phyloP scores from a whole-genome alignment of 2,797 vertebrate species.

The Mormyrops attenuatus region DNA sequence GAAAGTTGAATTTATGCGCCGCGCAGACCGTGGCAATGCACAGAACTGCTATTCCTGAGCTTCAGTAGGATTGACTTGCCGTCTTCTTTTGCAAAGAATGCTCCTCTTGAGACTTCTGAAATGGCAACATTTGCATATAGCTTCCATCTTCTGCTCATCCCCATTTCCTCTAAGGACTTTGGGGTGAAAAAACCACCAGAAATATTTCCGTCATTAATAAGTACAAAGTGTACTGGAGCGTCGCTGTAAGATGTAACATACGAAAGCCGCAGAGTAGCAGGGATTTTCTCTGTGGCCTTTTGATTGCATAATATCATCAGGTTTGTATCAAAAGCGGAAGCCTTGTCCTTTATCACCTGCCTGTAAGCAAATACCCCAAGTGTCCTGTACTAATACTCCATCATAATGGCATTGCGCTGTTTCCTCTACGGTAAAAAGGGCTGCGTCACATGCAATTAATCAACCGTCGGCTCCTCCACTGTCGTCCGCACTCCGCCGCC shows the following conservation, averaged over 20 bases:
- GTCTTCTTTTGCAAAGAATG: neutral
- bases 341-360: constrained; percentile 8
- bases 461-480: neutral
- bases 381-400: neutral
- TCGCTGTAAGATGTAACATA: neutral
- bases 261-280: neutral
- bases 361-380: constrained; percentile 1
- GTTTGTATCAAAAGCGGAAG: neutral
- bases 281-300: neutral
- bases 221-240: neutral
- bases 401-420: neutral
- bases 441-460: constrained; percentile 2
- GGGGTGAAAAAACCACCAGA: neutral
- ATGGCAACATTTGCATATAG: constrained; percentile 1
- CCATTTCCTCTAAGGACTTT: neutral
- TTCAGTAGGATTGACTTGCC: neutral
- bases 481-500: neutral
- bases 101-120: neutral
- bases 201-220: neutral
- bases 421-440: neutral
- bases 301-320: neutral
- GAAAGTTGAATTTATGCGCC: neutral
- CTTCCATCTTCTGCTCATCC: neutral
- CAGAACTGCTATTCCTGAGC: neutral
- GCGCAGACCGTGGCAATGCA: neutral